Percentiles rank a stretch among this genome's conserved stretches.
phyloP scores from a whole-genome alignment of 37 sponge, comb jelly and placozoan species.

The Oopsacas minuta region DNA sequence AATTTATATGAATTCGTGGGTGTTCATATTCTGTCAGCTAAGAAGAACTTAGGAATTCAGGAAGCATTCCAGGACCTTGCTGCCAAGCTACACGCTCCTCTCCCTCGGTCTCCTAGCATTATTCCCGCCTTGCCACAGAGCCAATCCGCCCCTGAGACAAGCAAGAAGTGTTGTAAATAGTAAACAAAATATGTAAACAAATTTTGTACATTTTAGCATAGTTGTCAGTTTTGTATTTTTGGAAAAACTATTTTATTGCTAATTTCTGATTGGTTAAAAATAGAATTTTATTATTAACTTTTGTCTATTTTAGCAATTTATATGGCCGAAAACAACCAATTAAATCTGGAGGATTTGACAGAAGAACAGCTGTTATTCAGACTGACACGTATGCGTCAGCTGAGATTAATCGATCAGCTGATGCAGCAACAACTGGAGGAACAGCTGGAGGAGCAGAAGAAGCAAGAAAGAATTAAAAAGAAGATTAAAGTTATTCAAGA shows the following conservation, averaged over 20 bases:
- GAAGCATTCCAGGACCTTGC: conserved; percentile 48
- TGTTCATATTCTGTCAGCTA: conserved; percentile 42
- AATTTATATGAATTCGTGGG: conserved; percentile 44
- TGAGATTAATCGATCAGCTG: conserved; percentile 8
- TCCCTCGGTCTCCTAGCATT: background rate
- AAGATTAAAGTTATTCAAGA: conserved; percentile 13
- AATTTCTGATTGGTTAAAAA: too few relatives aligned
- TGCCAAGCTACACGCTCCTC: conserved; percentile 28
- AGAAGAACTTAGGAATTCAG: conserved; percentile 45
- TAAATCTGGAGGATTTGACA: background rate
- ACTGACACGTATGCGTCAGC: background rate
- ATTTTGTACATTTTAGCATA: background rate
- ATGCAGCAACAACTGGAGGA: background rate
- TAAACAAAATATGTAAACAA: too few relatives aligned
- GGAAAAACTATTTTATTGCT: too few relatives aligned
- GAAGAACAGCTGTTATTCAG: conserved; percentile 3
- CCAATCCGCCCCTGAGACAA: background rate
- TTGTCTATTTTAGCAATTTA: background rate
- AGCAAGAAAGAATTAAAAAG: background rate
- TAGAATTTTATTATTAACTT: too few relatives aligned
- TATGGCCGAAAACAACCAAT: background rate
- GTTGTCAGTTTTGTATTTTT: too few relatives aligned
- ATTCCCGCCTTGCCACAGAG: background rate
- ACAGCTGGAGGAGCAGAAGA: background rate
- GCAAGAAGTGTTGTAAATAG: background rate